Conservation (phyloP, 2,888 invertebrate species). For the Thymelicus lineola region DNA sequence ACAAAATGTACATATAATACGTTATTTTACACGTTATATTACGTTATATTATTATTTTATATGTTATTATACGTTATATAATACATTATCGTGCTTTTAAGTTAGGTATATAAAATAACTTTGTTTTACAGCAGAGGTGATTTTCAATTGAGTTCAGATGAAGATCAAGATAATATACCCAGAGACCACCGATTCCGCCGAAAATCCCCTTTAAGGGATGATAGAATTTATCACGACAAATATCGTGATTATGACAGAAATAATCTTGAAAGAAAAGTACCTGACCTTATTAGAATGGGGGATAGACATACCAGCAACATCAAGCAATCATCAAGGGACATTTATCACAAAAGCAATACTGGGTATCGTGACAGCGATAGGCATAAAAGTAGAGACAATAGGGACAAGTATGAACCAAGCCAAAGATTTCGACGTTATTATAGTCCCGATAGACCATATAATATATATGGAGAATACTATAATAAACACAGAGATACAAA, state of each 20-base stretch:
- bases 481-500: conserved; percentile 46
- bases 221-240: conserved; percentile 13
- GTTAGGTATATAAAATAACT: neutral
- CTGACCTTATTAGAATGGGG: conserved; percentile 13
- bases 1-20: too few relatives aligned
- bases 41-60: too few relatives aligned
- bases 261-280: conserved; percentile 1
- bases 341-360: conserved; percentile 45
- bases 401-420: conserved; percentile 54
- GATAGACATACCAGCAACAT: conserved; percentile 20
- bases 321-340: conserved; percentile 31
- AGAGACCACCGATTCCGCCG: conserved; percentile 47
- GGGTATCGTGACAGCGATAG: conserved; percentile 51
- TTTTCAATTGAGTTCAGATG: conserved; percentile 58
- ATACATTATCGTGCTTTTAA: too few relatives aligned
- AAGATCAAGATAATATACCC: conserved; percentile 53
- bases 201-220: conserved; percentile 36
- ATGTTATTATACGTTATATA: too few relatives aligned
- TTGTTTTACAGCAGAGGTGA: conserved; percentile 16
- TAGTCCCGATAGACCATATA: conserved; percentile 55
- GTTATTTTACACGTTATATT: too few relatives aligned
- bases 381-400: conserved; percentile 48
- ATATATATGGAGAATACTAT: conserved; percentile 33
- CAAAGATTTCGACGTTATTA: conserved; percentile 51
- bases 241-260: neutral